Evolutionary conservation across 2,113 vertebrate species (phyloP), one percentile per base, ranked within the genome.

Genomic region (Athene cunicularia): DNA sequence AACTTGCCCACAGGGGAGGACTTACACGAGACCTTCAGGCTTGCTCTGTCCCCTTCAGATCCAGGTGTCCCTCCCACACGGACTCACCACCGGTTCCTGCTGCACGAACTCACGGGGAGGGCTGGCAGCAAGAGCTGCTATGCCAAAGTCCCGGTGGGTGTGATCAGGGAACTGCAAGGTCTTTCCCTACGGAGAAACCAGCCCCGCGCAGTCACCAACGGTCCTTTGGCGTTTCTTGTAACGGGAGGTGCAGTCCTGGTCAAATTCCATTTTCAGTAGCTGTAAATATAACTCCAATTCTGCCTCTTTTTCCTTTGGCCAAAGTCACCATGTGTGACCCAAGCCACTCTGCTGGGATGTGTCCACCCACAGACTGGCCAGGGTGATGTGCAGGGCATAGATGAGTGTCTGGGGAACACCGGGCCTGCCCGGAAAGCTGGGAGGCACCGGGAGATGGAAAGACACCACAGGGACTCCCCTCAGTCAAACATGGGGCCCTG

Each of bases 251-350:
- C 66, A 72, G 55, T 74, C n/a, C 50, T 86, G 96, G 91, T 33
- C 90, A 97, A 96, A 96, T 37, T 97, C 95, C 92, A 86, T 12
- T 27, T 33, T n/a, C 73, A 68, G 35, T 7, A 28, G 35, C 81
- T 67, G 14, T 21, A 60, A 89, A 79, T 26, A 16, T 14, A 27
- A 0, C 41, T 35, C 26, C 1, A 3, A 30, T 86, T 63, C 72
- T 43, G 43, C 68, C 33, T 41, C 58, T 39, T 58, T 62, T 79
- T 16, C 27, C 55, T 67, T 33, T 3, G 11, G 43, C 67, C 73
- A 35, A 52, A 32, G 32, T 47, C 19, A 1, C 12, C 1, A 0
- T 0, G 0, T 0, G 14, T 39, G 60, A 3, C 74, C 16, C 3
- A 18, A 68, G 53, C 17, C 12, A 2, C 68, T 60, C 39, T 55